phyloP scores from a whole-genome alignment of 2,113 vertebrate species.

The Tachuris rubrigastra region DNA sequence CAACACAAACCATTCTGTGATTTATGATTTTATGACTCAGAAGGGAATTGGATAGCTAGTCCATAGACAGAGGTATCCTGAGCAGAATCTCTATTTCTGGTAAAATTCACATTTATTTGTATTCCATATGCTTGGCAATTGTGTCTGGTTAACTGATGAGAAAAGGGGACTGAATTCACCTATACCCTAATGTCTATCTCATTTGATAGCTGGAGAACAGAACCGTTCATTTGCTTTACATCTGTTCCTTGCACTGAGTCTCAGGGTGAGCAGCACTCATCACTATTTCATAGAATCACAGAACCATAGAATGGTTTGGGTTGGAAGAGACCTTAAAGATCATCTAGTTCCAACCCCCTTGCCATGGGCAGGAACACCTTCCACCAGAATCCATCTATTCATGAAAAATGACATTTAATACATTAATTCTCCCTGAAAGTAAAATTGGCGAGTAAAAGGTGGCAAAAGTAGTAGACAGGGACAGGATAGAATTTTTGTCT shows the following conservation, averaged over 20 bases:
- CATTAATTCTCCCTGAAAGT: constrained; percentile 37
- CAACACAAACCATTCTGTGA: neutral
- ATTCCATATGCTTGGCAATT: neutral
- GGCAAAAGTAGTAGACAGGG: constrained; percentile 15
- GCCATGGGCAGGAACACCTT: neutral
- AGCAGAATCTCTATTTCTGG: neutral
- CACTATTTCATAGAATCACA: neutral
- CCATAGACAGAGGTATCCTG: neutral
- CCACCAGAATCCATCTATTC: neutral
- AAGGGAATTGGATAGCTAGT: neutral
- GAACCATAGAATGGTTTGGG: neutral
- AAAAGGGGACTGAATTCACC: neutral
- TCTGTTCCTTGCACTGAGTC: neutral
- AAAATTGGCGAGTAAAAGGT: constrained; percentile 2
- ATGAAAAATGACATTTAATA: constrained; percentile 63
- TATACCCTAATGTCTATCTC: neutral
- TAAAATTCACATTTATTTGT: neutral
- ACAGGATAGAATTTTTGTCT: constrained; percentile 26
- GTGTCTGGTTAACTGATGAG: neutral
- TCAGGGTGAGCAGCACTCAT: neutral
- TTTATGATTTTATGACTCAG: neutral
- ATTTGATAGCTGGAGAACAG: neutral
- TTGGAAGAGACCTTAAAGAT: neutral
- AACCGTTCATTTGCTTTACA: neutral
- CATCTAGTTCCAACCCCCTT: neutral